Conservation (phyloP, 2,797 vertebrate genomes). For the Lepus oiostolus region DNA sequence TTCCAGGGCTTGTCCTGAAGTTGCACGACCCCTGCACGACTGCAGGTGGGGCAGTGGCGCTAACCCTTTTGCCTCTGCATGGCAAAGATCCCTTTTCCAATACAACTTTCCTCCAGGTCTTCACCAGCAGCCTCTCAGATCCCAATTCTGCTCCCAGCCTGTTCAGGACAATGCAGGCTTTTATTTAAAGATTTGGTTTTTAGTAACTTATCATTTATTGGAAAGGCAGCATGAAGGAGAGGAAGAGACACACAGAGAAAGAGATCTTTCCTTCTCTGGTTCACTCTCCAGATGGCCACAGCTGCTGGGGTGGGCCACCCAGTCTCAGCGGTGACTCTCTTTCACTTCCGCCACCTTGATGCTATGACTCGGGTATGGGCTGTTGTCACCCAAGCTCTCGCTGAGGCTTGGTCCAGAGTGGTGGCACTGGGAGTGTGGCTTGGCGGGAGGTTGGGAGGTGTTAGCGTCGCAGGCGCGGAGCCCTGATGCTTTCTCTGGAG, state of each 20-base stretch:
- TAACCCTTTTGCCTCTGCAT: neutral
- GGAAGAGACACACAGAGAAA: neutral
- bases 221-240: too few relatives aligned
- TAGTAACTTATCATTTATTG: too few relatives aligned
- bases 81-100: neutral
- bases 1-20: neutral
- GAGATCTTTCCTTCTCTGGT: neutral
- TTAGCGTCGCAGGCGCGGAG: too few relatives aligned
- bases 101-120: neutral
- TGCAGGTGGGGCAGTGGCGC: too few relatives aligned
- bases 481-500: too few relatives aligned
- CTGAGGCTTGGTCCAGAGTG: too few relatives aligned
- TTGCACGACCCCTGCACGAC: neutral
- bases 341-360: neutral
- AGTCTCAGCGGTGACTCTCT: neutral
- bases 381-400: neutral
- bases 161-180: neutral
- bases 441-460: too few relatives aligned
- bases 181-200: neutral
- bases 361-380: too few relatives aligned
- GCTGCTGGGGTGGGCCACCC: neutral
- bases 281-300: too few relatives aligned
- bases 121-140: neutral
- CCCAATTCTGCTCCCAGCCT: neutral
- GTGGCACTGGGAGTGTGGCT: too few relatives aligned